These are phyloP conservation scores for Scortum barcoo DNA, from an alignment of 2,113 vertebrate species.

Conservation along the genomic window DNA sequence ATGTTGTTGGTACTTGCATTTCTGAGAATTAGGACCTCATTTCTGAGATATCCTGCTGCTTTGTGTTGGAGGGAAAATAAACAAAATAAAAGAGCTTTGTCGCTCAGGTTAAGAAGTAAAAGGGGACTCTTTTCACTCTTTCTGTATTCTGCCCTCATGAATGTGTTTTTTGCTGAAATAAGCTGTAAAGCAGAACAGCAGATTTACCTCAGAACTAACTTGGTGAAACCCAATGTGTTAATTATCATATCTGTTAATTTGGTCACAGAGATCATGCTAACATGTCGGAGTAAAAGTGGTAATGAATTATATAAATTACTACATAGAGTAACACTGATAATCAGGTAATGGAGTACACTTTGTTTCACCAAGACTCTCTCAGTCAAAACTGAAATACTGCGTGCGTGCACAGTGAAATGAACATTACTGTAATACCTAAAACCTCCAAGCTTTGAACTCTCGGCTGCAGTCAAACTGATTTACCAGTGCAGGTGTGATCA, in stretches of 20 bases:
- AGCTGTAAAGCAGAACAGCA: not conserved
- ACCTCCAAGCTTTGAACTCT: not conserved
- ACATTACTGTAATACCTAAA: not conserved
- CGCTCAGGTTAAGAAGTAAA: constrained; percentile 1
- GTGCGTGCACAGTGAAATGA: not conserved
- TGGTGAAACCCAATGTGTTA: not conserved
- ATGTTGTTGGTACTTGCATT: not conserved
- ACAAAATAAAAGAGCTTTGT: not conserved
- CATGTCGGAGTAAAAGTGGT: not conserved
- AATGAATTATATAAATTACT: not conserved
- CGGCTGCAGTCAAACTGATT: not conserved
- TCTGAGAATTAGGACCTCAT: not conserved
- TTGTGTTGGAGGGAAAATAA: not conserved
- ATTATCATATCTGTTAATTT: constrained; percentile 4
- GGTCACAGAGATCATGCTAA: not conserved
- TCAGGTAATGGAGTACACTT: not conserved
- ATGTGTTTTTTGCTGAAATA: not conserved
- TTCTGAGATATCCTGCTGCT: not conserved
- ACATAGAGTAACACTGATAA: not conserved
- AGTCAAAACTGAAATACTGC: not conserved
- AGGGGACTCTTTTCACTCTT: not conserved
- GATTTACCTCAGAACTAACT: not conserved
- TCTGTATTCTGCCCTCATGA: not conserved
- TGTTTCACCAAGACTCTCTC: not conserved
- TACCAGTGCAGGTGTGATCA: constrained; percentile 8